Percentiles rank a stretch among this genome's conserved stretches.
Conservation (phyloP, 1,140 invertebrate species). For the Batillaria attramentaria region DNA sequence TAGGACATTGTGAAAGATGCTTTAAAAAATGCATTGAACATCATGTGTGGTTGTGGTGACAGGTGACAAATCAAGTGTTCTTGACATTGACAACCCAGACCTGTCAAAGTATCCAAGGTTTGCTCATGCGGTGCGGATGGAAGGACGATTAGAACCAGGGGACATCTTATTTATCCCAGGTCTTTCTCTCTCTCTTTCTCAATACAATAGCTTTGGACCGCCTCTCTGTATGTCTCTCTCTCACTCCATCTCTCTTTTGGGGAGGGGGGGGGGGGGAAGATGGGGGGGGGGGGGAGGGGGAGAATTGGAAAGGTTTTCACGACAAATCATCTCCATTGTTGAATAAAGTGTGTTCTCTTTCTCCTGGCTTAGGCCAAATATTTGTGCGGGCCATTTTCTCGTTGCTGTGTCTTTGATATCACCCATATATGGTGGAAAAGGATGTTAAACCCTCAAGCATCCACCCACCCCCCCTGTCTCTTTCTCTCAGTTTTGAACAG, state of each 20-base stretch:
- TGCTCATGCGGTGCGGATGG: slow-evolving; percentile 54
- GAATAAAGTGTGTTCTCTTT: no score
- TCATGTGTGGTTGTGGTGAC: no score
- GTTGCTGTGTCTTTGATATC: no score
- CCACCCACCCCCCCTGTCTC: no score
- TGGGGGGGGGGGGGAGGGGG: neutral
- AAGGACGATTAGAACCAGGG: slow-evolving; percentile 65
- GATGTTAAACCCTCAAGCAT: no score
- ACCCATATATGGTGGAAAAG: no score
- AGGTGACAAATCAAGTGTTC: slow-evolving; percentile 77
- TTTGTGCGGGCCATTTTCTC: no score
- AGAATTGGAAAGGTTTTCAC: no score
- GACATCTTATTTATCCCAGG: slow-evolving; percentile 72
- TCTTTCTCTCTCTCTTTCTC: slow-evolving; percentile 37
- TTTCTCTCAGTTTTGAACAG: no score
- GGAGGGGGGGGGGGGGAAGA: neutral
- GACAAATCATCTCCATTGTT: no score
- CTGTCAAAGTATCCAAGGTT: slow-evolving; percentile 64
- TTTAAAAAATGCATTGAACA: neutral
- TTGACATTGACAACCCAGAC: slow-evolving; percentile 70
- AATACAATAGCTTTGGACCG: neutral
- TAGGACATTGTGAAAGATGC: neutral
- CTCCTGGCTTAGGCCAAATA: no score
- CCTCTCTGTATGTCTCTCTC: neutral
- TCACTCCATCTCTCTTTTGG: no score